phyloP scores from a whole-genome alignment of 2,113 vertebrate genomes.

The Pholis gunnellus region DNA sequence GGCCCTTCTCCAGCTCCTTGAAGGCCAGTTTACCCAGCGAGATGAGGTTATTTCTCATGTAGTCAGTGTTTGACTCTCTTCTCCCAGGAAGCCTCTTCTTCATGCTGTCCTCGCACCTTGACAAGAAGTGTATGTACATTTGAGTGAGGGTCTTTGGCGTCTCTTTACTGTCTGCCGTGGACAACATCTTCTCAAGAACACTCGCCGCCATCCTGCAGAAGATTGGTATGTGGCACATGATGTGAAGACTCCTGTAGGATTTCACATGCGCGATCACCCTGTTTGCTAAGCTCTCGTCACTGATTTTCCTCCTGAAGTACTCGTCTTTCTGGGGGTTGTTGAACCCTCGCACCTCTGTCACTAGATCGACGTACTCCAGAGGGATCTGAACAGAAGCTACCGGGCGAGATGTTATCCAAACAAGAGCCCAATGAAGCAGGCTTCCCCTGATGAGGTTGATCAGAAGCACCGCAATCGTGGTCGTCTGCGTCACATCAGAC shows the following conservation, averaged over 20 bases:
- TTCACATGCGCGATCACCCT: constrained; percentile 66
- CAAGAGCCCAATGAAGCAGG: constrained; percentile 53
- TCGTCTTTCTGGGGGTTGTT: constrained; percentile 74
- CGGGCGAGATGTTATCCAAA: constrained; percentile 75
- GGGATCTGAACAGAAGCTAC: constrained; percentile 69
- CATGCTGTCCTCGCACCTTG: constrained; percentile 44
- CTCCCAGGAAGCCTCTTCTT: constrained; percentile 42
- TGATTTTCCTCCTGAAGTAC: constrained; percentile 69
- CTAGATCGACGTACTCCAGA: constrained; percentile 39
- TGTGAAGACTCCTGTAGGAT: constrained; percentile 74
- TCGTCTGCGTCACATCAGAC: constrained; percentile 40
- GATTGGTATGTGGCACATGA: constrained; percentile 80
- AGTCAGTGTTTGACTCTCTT: constrained; percentile 25
- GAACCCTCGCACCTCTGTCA: constrained; percentile 77
- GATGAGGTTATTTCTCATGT: constrained; percentile 49
- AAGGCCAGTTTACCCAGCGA: constrained; percentile 73
- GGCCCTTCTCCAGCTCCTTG: constrained; percentile 63
- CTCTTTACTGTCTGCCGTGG: constrained; percentile 20
- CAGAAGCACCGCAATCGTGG: constrained; percentile 48
- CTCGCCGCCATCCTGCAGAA: constrained; percentile 72
- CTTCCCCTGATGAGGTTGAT: constrained; percentile 73
- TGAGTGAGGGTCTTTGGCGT: constrained; percentile 72
- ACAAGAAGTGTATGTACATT: constrained; percentile 76
- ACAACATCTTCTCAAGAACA: constrained; percentile 60
- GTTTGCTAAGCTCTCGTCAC: constrained; percentile 40